Percentiles rank a stretch among this genome's conserved stretches.
Conservation (phyloP, 2,797 vertebrate species). For the Falco concolor region DNA sequence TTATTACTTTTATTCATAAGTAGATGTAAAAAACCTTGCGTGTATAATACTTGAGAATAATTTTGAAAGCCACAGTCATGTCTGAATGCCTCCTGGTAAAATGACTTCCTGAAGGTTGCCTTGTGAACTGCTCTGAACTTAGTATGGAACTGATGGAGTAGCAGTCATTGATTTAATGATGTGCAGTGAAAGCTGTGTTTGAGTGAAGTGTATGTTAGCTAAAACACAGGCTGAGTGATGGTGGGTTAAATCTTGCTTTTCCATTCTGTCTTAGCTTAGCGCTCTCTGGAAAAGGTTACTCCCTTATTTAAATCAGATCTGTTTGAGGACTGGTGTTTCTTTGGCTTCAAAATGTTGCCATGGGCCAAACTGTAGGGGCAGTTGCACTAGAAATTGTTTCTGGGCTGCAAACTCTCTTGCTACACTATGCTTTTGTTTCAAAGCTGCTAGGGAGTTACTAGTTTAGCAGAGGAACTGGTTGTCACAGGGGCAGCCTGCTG, state of each 20-base stretch:
- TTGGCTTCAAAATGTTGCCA: not conserved
- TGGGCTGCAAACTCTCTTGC: not conserved
- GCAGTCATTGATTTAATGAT: not conserved
- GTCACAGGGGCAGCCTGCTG: too few relatives aligned
- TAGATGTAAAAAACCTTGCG: not conserved
- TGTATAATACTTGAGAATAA: not conserved
- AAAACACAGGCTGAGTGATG: not conserved
- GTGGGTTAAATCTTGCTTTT: not conserved
- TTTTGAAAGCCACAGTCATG: not conserved
- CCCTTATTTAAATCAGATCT: not conserved
- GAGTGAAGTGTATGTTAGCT: not conserved
- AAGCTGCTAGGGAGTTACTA: not conserved
- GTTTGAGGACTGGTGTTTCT: not conserved
- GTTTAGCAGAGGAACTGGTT: not conserved
- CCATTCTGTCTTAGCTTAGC: not conserved
- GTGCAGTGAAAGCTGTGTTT: not conserved
- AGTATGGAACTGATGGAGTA: not conserved
- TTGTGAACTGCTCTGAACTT: not conserved
- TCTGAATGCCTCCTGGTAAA: not conserved
- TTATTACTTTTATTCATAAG: not conserved
- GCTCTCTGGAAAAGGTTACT: not conserved
- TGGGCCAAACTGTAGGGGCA: not conserved
- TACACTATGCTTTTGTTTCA: not conserved
- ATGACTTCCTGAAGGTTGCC: not conserved
- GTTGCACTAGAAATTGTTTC: not conserved